Conservation (phyloP, 2,113 vertebrate genomes). For the Lichenostomus cassidix region DNA sequence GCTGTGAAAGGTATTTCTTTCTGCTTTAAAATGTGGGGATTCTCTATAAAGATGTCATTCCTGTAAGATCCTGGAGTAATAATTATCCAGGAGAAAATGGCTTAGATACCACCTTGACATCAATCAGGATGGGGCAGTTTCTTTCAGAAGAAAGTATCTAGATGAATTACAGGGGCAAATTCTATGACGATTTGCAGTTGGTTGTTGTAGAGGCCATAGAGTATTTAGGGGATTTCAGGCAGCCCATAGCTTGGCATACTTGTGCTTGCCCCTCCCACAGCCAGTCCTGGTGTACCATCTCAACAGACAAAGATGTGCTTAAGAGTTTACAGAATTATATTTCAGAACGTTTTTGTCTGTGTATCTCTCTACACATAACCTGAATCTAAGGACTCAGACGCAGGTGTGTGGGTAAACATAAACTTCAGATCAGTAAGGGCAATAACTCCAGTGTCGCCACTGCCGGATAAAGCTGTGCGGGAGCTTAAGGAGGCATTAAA, state of each 20-base stretch:
- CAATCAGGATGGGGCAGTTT: not conserved
- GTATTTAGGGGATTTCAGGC: not conserved
- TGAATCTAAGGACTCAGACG: not conserved
- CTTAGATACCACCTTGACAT: not conserved
- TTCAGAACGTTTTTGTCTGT: not conserved
- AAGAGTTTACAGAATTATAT: not conserved
- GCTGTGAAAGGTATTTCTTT: not conserved
- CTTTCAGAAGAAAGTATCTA: not conserved
- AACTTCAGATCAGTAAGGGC: fast-evolving
- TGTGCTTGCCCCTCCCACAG: not conserved
- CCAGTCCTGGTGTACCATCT: not conserved
- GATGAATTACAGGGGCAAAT: not conserved
- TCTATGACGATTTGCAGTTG: not conserved
- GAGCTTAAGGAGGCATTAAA: not conserved
- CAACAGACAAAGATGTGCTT: not conserved
- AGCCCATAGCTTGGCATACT: not conserved
- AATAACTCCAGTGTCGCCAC: fast-evolving
- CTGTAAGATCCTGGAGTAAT: not conserved
- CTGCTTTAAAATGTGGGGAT: not conserved
- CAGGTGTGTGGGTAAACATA: fast-evolving
- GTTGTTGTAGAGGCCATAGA: not conserved
- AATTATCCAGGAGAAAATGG: not conserved
- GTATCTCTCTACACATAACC: fast-evolving
- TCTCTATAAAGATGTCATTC: not conserved
- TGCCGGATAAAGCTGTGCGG: not conserved